Conservation (phyloP, 2,113 vertebrate genomes). For the Nerophis ophidion region DNA sequence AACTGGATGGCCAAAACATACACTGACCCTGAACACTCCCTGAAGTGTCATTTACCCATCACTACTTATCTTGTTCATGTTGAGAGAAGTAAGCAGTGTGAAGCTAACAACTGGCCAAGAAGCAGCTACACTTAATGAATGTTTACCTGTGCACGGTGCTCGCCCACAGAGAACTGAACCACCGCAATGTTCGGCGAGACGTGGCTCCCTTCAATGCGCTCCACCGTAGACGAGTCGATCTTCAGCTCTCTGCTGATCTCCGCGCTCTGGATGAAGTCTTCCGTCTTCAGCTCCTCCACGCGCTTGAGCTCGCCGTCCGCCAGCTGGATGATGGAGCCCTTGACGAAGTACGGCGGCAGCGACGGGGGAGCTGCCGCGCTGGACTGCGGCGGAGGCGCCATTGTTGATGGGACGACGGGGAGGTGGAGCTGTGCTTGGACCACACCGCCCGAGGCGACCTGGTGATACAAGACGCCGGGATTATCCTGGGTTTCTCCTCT, state of each 20-base stretch:
- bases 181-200: slow-evolving; percentile 81
- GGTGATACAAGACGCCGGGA: slow-evolving; percentile 30
- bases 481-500: slow-evolving; percentile 73
- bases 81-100: too few relatives aligned
- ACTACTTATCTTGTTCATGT: too few relatives aligned
- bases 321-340: slow-evolving; percentile 97
- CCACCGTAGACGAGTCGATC: slow-evolving; percentile 97
- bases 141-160: slow-evolving; percentile 93
- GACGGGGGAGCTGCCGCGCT: slow-evolving; percentile 73
- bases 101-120: neutral
- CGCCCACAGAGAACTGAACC: slow-evolving; percentile 93
- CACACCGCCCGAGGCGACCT: slow-evolving; percentile 53
- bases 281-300: slow-evolving; percentile 96
- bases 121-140: neutral
- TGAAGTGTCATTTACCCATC: too few relatives aligned
- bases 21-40: too few relatives aligned
- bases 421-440: slow-evolving; percentile 94
- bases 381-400: slow-evolving; percentile 47
- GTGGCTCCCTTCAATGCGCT: slow-evolving; percentile 89
- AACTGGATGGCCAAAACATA: too few relatives aligned
- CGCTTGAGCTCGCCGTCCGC: slow-evolving; percentile 95
- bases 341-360: slow-evolving; percentile 93
- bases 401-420: slow-evolving; percentile 77
- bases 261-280: slow-evolving; percentile 98
- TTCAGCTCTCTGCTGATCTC: slow-evolving; percentile 96